These are phyloP conservation scores for Entelurus aequoreus DNA, from an alignment of 2,113 vertebrate species.

Conservation along the genomic window DNA sequence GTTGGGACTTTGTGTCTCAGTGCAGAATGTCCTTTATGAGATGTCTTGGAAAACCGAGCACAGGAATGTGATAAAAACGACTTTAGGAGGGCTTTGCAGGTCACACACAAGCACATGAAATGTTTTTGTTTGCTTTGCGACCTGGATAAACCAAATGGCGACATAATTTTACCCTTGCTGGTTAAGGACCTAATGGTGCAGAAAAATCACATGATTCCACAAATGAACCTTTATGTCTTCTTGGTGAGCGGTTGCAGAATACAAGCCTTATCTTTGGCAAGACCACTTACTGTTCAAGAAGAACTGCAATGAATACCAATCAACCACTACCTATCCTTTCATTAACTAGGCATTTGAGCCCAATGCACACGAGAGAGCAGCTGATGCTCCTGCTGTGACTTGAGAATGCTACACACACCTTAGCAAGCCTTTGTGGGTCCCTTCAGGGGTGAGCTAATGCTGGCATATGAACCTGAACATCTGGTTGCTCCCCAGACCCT, in stretches of 20 bases:
- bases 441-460: slow-evolving; percentile 4
- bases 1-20: slow-evolving; percentile 20
- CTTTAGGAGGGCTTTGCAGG: neutral
- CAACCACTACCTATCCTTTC: slow-evolving; percentile 2
- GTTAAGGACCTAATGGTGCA: neutral
- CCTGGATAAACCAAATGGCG: slow-evolving; percentile 10
- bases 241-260: slow-evolving; percentile 2
- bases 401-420: slow-evolving; percentile 3
- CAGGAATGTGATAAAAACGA: slow-evolving; percentile 24
- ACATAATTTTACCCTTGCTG: neutral
- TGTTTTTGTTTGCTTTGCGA: neutral
- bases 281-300: too few relatives aligned
- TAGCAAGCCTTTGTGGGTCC: slow-evolving; percentile 1
- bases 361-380: neutral
- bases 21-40: slow-evolving; percentile 8
- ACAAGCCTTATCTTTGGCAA: neutral
- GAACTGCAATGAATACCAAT: neutral
- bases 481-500: slow-evolving; percentile 26
- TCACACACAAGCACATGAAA: neutral
- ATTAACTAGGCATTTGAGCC: neutral
- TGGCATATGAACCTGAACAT: slow-evolving; percentile 39
- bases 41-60: slow-evolving; percentile 9
- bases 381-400: slow-evolving; percentile 5
- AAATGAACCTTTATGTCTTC: neutral
- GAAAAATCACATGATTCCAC: neutral